Base-by-base conservation (phyloP, 2,797 vertebrate species). In the Anguilla megastoma region DNA sequence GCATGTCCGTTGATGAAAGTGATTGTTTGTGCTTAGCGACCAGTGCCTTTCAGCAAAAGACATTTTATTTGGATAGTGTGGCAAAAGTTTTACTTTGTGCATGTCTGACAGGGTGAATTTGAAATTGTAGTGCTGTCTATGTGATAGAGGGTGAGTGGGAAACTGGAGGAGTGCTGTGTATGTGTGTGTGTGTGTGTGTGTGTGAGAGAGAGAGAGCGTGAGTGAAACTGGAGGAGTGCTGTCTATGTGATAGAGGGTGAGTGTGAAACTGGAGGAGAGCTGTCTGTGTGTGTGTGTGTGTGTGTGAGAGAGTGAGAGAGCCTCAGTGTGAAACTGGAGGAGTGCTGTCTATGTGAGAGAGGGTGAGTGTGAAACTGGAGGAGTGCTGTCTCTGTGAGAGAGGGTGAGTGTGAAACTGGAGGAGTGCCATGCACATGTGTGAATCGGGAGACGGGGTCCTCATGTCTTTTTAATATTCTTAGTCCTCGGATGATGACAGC, bases 401-500 rank as follows among this genome's bases (percentile, higher is more conserved):
- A 12, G 54, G 16, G 12, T 12, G 76, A 12, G 60, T 41, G 36
- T 41, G 36, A 41, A 76, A 58, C 27, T 33, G 83, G 30, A 52
- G 27, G 87, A 84, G 33, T 83, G 63, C 80, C 41, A 50, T 85
- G 60, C 60, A 50, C 71, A 87, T 80, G 45, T 88, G 85, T 76
- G 54, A 90, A 63, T 76, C 16, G 66, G 58, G 27, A 79, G 84
- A 83, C 84, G 93, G 83, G 33, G 56, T 74, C 80, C 63, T 87
- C 52, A 89, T 87, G 89, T 69, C 66, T 33, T 41, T 91, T 94
- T 86, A 88, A 92, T 94, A 88, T 90, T 94, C 91, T 48, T 94
- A 98, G 97, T 96, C 94, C 89, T 95, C 92, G 90, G 96, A 97
- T 48, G 96, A 97, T 89, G 97, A 97, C 93, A 95, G 94, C 41